phyloP scores from a whole-genome alignment of 2,888 invertebrate genomes.

The Cheiracanthium punctorium region DNA sequence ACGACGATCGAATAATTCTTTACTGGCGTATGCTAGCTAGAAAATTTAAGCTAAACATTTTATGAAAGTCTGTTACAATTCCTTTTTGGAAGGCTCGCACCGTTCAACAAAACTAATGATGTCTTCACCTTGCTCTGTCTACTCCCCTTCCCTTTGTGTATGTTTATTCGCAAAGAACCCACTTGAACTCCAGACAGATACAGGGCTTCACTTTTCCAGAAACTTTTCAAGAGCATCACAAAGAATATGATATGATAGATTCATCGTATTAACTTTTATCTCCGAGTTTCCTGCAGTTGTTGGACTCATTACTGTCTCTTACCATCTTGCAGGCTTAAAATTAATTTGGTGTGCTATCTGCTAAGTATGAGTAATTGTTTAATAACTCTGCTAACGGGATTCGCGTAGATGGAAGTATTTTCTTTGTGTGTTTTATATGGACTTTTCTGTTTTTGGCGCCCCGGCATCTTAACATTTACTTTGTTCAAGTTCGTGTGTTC shows the following conservation, averaged over 20 bases:
- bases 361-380: conserved; percentile 10
- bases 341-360: background rate
- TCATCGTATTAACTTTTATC: conserved; percentile 7
- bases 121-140: too few relatives aligned
- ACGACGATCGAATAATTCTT: too few relatives aligned
- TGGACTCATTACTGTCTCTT: background rate
- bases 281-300: background rate
- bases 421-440: background rate
- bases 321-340: background rate
- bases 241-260: background rate
- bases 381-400: background rate
- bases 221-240: background rate
- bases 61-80: too few relatives aligned
- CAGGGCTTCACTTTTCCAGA: too few relatives aligned
- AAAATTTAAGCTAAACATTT: too few relatives aligned
- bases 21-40: too few relatives aligned
- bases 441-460: background rate
- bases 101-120: too few relatives aligned
- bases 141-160: too few relatives aligned
- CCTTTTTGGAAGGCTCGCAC: too few relatives aligned
- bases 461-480: background rate
- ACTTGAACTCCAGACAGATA: too few relatives aligned
- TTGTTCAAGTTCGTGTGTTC: background rate
- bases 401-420: background rate
- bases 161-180: too few relatives aligned